These are phyloP conservation scores for Micropoecilia bifurca DNA, from an alignment of 2,797 vertebrate genomes.

Conservation along the genomic window DNA sequence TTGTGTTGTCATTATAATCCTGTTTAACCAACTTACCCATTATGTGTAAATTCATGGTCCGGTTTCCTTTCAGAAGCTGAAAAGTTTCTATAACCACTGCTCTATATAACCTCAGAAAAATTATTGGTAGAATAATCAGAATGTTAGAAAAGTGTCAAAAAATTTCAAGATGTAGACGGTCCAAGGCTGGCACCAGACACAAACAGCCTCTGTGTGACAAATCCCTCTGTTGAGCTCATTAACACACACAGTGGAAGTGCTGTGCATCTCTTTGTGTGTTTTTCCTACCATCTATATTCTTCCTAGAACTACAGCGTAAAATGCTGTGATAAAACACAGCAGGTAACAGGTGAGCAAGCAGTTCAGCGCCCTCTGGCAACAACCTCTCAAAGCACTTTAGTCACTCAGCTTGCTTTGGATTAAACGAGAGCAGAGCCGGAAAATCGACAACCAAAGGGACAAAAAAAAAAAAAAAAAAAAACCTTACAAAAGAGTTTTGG, in stretches of 20 bases:
- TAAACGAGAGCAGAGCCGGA: slow-evolving; percentile 2
- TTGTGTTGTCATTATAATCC: neutral
- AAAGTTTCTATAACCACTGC: neutral
- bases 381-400: slow-evolving; percentile 33
- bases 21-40: too few relatives aligned
- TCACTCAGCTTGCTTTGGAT: slow-evolving; percentile 2
- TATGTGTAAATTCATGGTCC: neutral
- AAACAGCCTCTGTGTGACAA: slow-evolving; percentile 51
- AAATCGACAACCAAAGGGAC: slow-evolving; percentile 8
- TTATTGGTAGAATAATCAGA: neutral
- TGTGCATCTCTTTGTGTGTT: slow-evolving; percentile 4
- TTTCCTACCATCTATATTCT: slow-evolving; percentile 24
- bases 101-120: neutral
- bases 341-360: slow-evolving; percentile 51
- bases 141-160: slow-evolving; percentile 1
- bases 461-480: neutral
- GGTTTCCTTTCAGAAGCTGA: neutral
- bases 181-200: slow-evolving; percentile 47
- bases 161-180: slow-evolving; percentile 43
- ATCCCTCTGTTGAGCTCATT: slow-evolving; percentile 70
- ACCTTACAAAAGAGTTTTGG: neutral
- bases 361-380: slow-evolving; percentile 31
- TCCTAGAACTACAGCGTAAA: neutral
- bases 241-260: slow-evolving; percentile 23
- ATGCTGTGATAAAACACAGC: slow-evolving; percentile 19